Conservation (phyloP, 1,140 invertebrate genomes). For the Cydia splendana region DNA sequence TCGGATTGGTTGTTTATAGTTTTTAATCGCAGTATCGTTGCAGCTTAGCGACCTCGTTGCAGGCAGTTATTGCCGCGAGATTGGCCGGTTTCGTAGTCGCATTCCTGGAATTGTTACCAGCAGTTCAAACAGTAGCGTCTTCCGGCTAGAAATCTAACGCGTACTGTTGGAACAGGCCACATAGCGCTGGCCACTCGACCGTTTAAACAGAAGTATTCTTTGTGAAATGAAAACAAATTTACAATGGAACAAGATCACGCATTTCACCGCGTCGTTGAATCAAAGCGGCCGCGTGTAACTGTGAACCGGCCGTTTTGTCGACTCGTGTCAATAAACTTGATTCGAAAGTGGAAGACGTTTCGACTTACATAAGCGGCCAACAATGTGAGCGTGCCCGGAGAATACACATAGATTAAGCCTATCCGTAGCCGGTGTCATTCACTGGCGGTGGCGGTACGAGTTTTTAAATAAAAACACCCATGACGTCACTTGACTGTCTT, state of each 20-base stretch:
- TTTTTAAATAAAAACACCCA: constrained; percentile 21
- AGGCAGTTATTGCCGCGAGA: constrained; percentile 20
- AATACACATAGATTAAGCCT: constrained; percentile 60
- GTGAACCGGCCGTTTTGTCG: constrained; percentile 73
- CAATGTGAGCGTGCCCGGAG: constrained; percentile 64
- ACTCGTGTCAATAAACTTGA: constrained; percentile 80
- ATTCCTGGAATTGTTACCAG: constrained; percentile 21
- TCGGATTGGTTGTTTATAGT: background rate
- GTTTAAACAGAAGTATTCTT: constrained; percentile 32
- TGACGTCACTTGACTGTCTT: constrained; percentile 3
- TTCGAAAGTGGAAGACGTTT: constrained; percentile 79
- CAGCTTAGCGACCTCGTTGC: constrained; percentile 26
- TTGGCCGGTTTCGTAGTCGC: constrained; percentile 27
- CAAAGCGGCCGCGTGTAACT: constrained; percentile 74
- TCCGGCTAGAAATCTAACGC: constrained; percentile 54
- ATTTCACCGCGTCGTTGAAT: constrained; percentile 48
- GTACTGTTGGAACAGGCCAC: constrained; percentile 35
- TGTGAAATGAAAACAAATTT: constrained; percentile 33
- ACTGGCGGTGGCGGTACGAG: background rate
- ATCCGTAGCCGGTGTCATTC: constrained; percentile 32
- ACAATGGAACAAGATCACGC: constrained; percentile 32
- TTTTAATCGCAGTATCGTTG: constrained; percentile 4
- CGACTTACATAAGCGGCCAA: constrained; percentile 77
- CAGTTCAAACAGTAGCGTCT: constrained; percentile 34
- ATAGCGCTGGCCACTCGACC: constrained; percentile 30